Conservation (phyloP, 1,140 invertebrate species). For the Choristoneura fumiferana region DNA sequence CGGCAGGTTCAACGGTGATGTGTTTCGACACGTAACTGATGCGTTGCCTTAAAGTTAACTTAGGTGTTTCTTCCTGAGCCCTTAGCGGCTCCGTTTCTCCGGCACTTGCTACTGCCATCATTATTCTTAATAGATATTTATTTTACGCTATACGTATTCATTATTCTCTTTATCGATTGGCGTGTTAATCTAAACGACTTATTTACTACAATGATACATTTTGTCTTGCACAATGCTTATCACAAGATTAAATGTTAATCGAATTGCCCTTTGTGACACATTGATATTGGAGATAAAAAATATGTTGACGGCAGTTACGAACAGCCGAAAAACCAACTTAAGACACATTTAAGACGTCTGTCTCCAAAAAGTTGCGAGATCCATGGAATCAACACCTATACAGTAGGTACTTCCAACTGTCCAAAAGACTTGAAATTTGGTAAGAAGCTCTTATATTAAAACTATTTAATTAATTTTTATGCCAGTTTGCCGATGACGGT, state of each 20-base stretch:
- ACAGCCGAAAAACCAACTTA: too few relatives aligned
- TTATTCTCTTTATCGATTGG: not conserved
- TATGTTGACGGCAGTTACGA: too few relatives aligned
- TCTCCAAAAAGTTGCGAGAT: too few relatives aligned
- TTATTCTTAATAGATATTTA: not conserved
- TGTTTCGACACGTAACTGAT: constrained; percentile 36
- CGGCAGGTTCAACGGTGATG: constrained; percentile 59
- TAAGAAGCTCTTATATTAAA: too few relatives aligned
- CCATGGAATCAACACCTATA: too few relatives aligned
- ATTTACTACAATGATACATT: not conserved
- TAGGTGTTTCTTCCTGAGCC: constrained; percentile 21
- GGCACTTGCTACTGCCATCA: not conserved
- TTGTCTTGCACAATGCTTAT: not conserved
- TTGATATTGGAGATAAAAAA: too few relatives aligned
- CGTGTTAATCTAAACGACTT: not conserved
- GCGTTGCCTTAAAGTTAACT: constrained; percentile 34
- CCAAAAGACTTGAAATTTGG: too few relatives aligned
- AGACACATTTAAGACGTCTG: too few relatives aligned
- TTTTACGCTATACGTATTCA: not conserved
- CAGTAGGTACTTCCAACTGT: too few relatives aligned
- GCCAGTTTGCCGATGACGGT: too few relatives aligned
- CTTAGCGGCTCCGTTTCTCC: constrained; percentile 7
- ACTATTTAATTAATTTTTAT: too few relatives aligned
- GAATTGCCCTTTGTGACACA: too few relatives aligned
- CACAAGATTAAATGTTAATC: constrained; percentile 2